Evolutionary conservation across 2,113 vertebrate species (phyloP).

Genomic region (Butorides virescens): DNA sequence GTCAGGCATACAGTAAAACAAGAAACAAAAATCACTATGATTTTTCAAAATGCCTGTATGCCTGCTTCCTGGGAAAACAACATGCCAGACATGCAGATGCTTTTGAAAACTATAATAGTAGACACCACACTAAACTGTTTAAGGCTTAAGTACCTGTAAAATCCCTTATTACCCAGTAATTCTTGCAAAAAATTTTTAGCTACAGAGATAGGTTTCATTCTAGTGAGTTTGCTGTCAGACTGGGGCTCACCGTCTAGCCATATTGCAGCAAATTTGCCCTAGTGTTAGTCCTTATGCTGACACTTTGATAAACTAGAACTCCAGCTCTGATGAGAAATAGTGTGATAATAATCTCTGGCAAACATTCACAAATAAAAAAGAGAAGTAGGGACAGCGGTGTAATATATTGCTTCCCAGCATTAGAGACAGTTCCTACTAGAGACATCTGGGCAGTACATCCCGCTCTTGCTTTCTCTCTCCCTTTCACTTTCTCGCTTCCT

Average conservation of each 20-base stretch:
- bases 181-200: slow-evolving; percentile 42
- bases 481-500: not conserved
- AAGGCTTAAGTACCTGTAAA: not conserved
- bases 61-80: not conserved
- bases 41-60: not conserved
- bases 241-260: slow-evolving; percentile 1
- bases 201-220: slow-evolving; percentile 13
- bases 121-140: not conserved
- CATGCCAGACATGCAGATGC: not conserved
- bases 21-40: not conserved
- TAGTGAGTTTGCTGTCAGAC: slow-evolving; percentile 24
- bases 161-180: not conserved
- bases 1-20: not conserved
- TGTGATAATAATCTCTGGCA: slow-evolving; percentile 60
- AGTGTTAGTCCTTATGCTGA: slow-evolving; percentile 52
- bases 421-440: not conserved
- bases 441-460: not conserved
- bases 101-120: not conserved
- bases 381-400: not conserved
- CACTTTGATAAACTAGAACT: slow-evolving; percentile 68
- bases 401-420: not conserved
- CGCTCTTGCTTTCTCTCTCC: not conserved
- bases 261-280: slow-evolving; percentile 47
- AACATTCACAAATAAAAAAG: slow-evolving; percentile 28
- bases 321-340: slow-evolving; percentile 45